Evolutionary conservation across 2,113 vertebrate genomes (phyloP), one percentile per base, ranked within the genome.

Genomic region (Etia nguti): DNA sequence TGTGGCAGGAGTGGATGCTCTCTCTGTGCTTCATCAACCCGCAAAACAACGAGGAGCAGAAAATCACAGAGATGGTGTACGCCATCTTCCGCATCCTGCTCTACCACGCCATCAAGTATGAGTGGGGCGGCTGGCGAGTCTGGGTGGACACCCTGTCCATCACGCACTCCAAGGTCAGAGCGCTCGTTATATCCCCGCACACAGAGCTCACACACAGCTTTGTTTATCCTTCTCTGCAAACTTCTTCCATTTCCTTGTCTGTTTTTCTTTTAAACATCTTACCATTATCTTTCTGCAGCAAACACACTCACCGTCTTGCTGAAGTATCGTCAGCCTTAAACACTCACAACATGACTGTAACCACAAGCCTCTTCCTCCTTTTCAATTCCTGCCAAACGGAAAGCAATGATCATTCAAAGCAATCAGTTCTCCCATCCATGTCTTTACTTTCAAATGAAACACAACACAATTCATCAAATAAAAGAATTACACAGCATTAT

Each of bases 1-100:
- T 99, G 80, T 99, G 99, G 99, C 99, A 99, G 95, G 99, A 99
- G 80, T 99, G 99, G 99, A 99, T 99, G 99, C 97, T 99, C 92
- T 99, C 98, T 34, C 97, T 99, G 85, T 98, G 98, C 95, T 99
- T 96, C 94, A 97, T 99, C 94, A 97, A 96, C 91, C 98, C 99
- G 0, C 96, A 95, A 89, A 98, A 93, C 95, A 97, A 95, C 4
- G 99, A 99, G 89, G 99, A 99, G 88, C 98, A 98, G 95, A 99
- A 99, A 96, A 98, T 99, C 96, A 98, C 98, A 4, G 99, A 99
- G 95, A 99, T 99, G 98, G 98, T 99, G 8, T 99, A 98, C 86
- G 98, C 98, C 90, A 96, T 99, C 95, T 99, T 99, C 95, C 97
- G 99, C 88, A 99, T 99, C 93, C 95, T 99, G 31, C 98, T 99